Evolutionary conservation across 2,888 invertebrate genomes (phyloP).

Genomic region (Laspeyria flexula): DNA sequence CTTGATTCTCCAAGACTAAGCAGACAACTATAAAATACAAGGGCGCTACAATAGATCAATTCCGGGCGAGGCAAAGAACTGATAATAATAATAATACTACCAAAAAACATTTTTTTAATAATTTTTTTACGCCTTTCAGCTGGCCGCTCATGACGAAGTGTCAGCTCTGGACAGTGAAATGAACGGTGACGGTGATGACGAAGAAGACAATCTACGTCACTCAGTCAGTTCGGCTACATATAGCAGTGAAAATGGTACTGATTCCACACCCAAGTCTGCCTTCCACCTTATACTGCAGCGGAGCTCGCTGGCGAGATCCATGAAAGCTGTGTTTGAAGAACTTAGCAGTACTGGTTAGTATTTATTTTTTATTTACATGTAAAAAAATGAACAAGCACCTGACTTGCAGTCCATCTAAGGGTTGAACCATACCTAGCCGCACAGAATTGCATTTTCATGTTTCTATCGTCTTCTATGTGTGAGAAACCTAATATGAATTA

Average conservation of each 20-base stretch:
- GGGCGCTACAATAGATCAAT: too few relatives aligned
- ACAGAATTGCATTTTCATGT: too few relatives aligned
- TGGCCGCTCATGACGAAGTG: slow-evolving; percentile 86
- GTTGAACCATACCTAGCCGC: too few relatives aligned
- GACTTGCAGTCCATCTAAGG: too few relatives aligned
- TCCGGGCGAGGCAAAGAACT: too few relatives aligned
- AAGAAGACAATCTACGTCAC: slow-evolving; percentile 71
- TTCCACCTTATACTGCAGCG: slow-evolving; percentile 93
- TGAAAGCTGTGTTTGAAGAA: slow-evolving; percentile 93
- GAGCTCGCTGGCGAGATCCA: slow-evolving; percentile 93
- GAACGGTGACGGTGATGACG: slow-evolving; percentile 76
- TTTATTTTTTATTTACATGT: not conserved
- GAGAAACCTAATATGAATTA: too few relatives aligned
- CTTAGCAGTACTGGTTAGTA: slow-evolving; percentile 87
- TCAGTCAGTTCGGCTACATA: slow-evolving; percentile 72
- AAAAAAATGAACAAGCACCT: too few relatives aligned
- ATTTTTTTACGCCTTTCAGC: slow-evolving; percentile 46
- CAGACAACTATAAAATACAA: too few relatives aligned
- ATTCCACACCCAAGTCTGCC: slow-evolving; percentile 84
- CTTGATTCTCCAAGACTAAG: too few relatives aligned
- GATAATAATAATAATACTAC: too few relatives aligned
- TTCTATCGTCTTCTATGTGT: too few relatives aligned
- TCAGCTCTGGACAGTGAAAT: slow-evolving; percentile 80
- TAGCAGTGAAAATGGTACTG: slow-evolving; percentile 55
- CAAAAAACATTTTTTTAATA: too few relatives aligned